phyloP scores from a whole-genome alignment of 1,140 invertebrate genomes.

The Danaus melanippus region DNA sequence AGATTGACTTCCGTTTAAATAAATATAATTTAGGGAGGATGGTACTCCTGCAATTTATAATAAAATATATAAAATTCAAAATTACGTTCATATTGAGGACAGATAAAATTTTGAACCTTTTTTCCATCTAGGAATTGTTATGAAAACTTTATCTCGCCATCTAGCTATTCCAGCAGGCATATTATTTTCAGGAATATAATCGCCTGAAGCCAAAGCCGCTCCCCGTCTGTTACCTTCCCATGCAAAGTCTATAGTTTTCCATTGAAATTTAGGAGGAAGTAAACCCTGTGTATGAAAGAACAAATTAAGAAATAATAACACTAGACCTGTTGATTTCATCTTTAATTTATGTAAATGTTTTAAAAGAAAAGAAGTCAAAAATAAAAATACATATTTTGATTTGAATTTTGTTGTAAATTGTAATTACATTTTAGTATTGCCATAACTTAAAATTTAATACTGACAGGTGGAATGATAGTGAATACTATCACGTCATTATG shows the following conservation, averaged over 20 bases:
- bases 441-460: too few relatives aligned
- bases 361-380: neutral
- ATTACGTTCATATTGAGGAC: neutral
- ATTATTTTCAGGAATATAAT: slow-evolving; percentile 73
- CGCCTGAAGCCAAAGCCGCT: slow-evolving; percentile 68
- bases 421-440: too few relatives aligned
- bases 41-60: slow-evolving; percentile 40
- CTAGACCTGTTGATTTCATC: slow-evolving; percentile 17
- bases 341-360: slow-evolving; percentile 3
- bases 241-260: slow-evolving; percentile 79
- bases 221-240: slow-evolving; percentile 75
- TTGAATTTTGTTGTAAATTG: too few relatives aligned
- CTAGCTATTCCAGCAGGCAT: slow-evolving; percentile 73
- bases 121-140: slow-evolving; percentile 75
- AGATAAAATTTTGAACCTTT: slow-evolving; percentile 44
- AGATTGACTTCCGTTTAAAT: slow-evolving; percentile 64
- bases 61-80: slow-evolving; percentile 2
- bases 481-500: too few relatives aligned
- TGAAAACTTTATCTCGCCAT: slow-evolving; percentile 75
- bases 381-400: too few relatives aligned
- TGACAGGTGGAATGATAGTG: too few relatives aligned
- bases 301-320: slow-evolving; percentile 13
- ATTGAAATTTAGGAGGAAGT: slow-evolving; percentile 72
- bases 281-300: slow-evolving; percentile 17
- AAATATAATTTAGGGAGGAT: slow-evolving; percentile 71